A percentile compares a stretch with the other conserved stretches of the same genome.
Conservation (phyloP, 2,888 invertebrate genomes). For the Elysia crispata region DNA sequence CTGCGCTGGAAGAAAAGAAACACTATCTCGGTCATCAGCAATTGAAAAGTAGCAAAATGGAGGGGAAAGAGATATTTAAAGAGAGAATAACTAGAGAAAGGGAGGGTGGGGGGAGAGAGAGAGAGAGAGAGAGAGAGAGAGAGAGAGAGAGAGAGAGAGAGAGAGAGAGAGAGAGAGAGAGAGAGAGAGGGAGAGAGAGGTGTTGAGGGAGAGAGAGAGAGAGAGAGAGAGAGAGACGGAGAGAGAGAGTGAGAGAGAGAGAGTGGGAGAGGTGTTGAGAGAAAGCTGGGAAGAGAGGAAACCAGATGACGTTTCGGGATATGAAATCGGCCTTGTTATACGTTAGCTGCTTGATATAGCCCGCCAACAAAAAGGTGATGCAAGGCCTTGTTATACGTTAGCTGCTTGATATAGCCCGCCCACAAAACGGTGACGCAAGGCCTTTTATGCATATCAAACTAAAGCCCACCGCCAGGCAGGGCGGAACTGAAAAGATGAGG, state of each 20-base stretch:
- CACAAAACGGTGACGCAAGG: too few relatives aligned
- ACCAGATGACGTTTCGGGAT: neutral
- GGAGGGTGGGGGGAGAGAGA: constrained; percentile 11
- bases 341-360: too few relatives aligned
- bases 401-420: too few relatives aligned
- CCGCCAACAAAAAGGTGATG: too few relatives aligned
- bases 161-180: constrained; percentile 34
- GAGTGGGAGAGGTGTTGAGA: constrained; percentile 11
- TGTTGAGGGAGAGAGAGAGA: constrained; percentile 21
- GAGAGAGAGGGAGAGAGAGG: neutral
- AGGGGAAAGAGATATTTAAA: constrained; percentile 1
- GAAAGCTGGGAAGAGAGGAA: neutral
- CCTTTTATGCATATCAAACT: too few relatives aligned
- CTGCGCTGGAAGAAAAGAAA: too few relatives aligned
- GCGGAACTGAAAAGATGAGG: too few relatives aligned
- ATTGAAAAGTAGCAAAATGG: constrained; percentile 10
- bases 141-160: constrained; percentile 44
- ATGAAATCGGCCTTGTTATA: too few relatives aligned
- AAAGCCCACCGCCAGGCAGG: too few relatives aligned
- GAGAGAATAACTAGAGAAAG: constrained; percentile 12
- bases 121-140: constrained; percentile 27
- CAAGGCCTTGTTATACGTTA: too few relatives aligned
- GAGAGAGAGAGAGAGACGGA: constrained; percentile 35
- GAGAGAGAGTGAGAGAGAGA: constrained; percentile 6
- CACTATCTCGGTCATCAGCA: too few relatives aligned